These are phyloP conservation scores for Centropus unirufus DNA, from an alignment of 2,113 vertebrate genomes.

Conservation along the genomic window DNA sequence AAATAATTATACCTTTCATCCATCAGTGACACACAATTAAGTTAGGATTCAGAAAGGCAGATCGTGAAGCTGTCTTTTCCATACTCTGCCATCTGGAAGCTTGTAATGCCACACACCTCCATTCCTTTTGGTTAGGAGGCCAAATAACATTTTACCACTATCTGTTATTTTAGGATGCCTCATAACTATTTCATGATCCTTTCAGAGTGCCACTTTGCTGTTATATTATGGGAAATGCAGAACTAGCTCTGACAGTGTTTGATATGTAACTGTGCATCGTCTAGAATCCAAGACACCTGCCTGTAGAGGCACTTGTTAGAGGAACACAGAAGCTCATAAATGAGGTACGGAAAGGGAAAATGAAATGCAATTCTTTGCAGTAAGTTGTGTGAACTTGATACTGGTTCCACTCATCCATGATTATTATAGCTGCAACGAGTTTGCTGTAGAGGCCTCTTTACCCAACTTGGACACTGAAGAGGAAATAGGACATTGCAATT, in stretches of 20 bases:
- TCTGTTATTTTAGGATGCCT: not conserved
- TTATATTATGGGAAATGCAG: not conserved
- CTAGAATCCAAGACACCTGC: not conserved
- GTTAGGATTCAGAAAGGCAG: not conserved
- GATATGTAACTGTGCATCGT: not conserved
- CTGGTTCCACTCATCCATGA: rapidly evolving
- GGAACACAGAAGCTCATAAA: not conserved
- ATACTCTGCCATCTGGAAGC: not conserved
- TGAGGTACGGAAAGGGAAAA: not conserved
- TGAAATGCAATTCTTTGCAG: not conserved
- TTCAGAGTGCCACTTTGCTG: not conserved
- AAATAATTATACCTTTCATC: not conserved
- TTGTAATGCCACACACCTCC: not conserved
- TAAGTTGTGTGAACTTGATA: not conserved
- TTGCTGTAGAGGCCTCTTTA: not conserved
- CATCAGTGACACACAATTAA: not conserved
- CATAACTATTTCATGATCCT: not conserved
- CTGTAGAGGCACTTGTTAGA: not conserved
- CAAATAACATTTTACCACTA: not conserved
- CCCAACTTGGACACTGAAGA: not conserved
- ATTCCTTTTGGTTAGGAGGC: not conserved
- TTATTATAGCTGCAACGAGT: not conserved
- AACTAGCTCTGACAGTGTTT: not conserved
- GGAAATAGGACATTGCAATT: not conserved
- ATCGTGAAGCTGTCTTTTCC: not conserved